Base-by-base conservation (phyloP, 2,888 invertebrate species). In the Lottia gigantea region DNA sequence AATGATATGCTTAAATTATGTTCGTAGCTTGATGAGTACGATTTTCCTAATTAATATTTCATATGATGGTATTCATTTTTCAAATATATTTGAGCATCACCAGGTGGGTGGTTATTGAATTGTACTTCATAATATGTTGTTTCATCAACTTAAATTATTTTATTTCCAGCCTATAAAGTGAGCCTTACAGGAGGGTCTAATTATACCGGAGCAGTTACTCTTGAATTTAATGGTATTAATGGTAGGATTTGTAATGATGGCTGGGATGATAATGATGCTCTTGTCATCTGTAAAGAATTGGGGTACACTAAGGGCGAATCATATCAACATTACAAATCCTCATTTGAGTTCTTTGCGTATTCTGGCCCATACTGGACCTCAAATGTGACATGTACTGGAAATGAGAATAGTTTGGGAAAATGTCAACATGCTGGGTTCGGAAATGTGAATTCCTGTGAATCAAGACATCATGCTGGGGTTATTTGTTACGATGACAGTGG, bases 281-380 rank as follows among this genome's bases (percentile, higher is more conserved):
- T 67, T 45, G 82, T 83, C 2, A 78, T 77, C 2, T 83, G 83
- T 73, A 71, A 70, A 25, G 74, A 82, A 72, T 69, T 82, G 4
- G 82, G 81, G 1, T 83, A 72, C 71, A 63, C 62, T 15, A 71
- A 74, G 2, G 82, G 83, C 1, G 25, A 40, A n/a, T 77, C 80
- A 2, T 83, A 83, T 73, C 76, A 71, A 63, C 83, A 84, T 68
- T 84, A 82, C 70, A 78, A 81, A 67, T 76, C 76, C 14, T 70
- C 75, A 64, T 76, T 80, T 64, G 75, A 75, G 12, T 79, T 78
- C 61, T 73, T 77, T n/a, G 67, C 66, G 66, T 67, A 69, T 62
- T 61, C 68, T n/a, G 78, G 79, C 4, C 90, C 91, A 4, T 93
- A 92, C 82, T 90, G 92, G 87, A 92, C 94, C 88, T 80, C 80